Evolutionary conservation across 2,797 vertebrate species (phyloP).

Genomic region (Halcyon badia): DNA sequence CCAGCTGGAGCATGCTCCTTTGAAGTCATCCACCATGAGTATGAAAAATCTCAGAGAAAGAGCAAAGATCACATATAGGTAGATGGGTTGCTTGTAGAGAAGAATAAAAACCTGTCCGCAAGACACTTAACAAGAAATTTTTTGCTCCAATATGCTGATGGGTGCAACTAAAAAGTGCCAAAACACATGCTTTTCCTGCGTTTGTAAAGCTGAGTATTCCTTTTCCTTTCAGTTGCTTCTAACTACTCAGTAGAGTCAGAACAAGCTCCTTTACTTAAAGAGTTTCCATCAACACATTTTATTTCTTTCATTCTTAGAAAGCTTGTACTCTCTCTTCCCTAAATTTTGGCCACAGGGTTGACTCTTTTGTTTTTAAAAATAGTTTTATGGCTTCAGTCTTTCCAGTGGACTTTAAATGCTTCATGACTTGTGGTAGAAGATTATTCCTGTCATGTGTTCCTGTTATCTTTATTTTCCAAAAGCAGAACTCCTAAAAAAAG

Average conservation of each 20-base stretch:
- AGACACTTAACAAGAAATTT: not conserved
- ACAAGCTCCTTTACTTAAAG: not conserved
- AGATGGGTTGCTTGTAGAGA: not conserved
- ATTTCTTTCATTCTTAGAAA: not conserved
- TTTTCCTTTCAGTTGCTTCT: not conserved
- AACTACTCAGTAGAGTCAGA: not conserved
- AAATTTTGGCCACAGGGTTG: not conserved
- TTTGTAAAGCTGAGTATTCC: not conserved
- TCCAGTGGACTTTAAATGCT: not conserved
- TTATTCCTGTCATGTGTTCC: not conserved
- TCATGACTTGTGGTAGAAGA: not conserved
- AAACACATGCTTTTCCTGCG: not conserved
- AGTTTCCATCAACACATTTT: not conserved
- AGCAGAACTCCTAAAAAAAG: not conserved
- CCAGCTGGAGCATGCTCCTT: not conserved
- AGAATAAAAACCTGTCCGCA: not conserved
- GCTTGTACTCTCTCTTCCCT: not conserved
- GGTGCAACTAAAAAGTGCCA: not conserved
- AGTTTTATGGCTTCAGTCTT: not conserved
- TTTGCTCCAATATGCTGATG: not conserved
- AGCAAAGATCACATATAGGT: not conserved
- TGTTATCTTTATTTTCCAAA: slow-evolving; percentile 3
- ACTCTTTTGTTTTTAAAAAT: not conserved
- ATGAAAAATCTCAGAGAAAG: not conserved
- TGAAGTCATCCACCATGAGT: no score